Evolutionary conservation across 2,888 invertebrate species (phyloP).

Genomic region (Cephalotes varians): DNA sequence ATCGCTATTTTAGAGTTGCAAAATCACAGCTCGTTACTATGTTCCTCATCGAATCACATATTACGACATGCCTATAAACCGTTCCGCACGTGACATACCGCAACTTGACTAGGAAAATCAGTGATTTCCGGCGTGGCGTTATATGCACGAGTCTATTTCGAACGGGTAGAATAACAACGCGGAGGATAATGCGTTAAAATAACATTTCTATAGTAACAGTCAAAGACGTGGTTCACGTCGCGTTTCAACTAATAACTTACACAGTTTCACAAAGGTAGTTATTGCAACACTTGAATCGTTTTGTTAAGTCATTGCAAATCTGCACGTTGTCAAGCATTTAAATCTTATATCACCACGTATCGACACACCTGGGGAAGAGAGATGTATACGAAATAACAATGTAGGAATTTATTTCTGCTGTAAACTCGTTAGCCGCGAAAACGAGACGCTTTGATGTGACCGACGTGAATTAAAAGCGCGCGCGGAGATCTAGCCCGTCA

Average conservation of each 20-base stretch:
- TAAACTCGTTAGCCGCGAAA: neutral
- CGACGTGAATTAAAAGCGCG: neutral
- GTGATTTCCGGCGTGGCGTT: conserved; percentile 63
- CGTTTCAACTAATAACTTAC: neutral
- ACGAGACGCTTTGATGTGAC: neutral
- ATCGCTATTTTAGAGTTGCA: conserved; percentile 37
- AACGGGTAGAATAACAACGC: conserved; percentile 57
- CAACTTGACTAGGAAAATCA: conserved; percentile 49
- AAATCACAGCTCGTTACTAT: conserved; percentile 37
- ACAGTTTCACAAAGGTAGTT: neutral
- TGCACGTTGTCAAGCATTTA: neutral
- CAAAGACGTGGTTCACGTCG: neutral
- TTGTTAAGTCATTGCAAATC: neutral
- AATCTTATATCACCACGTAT: neutral
- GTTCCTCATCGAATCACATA: conserved; percentile 27
- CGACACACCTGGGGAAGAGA: neutral
- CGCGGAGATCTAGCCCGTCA: neutral
- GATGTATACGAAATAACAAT: neutral
- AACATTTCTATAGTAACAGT: conserved; percentile 45
- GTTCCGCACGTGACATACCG: conserved; percentile 48
- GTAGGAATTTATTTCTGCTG: neutral
- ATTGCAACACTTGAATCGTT: neutral
- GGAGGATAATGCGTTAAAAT: conserved; percentile 65
- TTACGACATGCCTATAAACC: conserved; percentile 49
- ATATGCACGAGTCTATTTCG: conserved; percentile 66